These are phyloP conservation scores for Hypercompe scribonia DNA, from an alignment of 2,888 invertebrate species.

Conservation along the genomic window DNA sequence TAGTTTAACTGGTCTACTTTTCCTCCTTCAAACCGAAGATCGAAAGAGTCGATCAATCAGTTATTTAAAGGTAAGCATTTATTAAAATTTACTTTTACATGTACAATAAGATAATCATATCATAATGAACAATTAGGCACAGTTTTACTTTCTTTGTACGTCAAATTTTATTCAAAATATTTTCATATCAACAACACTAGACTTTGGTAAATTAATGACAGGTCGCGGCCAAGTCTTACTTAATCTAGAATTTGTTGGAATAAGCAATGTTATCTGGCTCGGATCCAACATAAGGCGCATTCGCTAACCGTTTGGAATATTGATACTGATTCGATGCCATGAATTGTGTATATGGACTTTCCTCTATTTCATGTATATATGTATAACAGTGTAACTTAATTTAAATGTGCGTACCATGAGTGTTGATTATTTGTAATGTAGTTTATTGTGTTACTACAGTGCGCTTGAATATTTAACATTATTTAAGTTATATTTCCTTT, in stretches of 20 bases:
- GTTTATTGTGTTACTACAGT: not conserved
- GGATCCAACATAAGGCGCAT: slow-evolving; percentile 57
- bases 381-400: slow-evolving; percentile 56
- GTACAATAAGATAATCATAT: no score
- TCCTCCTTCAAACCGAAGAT: no score
- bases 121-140: not conserved
- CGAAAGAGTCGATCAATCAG: slow-evolving; percentile 17
- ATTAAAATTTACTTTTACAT: not conserved
- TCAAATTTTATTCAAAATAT: not conserved
- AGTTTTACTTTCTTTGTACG: not conserved
- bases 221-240: slow-evolving; percentile 43
- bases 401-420: not conserved
- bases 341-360: slow-evolving; percentile 28
- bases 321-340: slow-evolving; percentile 55
- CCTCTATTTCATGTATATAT: slow-evolving; percentile 52
- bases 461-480: no score
- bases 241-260: slow-evolving; percentile 18
- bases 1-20: no score
- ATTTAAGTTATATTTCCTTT: no score
- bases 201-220: slow-evolving; percentile 42
- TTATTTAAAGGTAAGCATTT: not conserved
- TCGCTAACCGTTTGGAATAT: slow-evolving; percentile 58
- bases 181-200: not conserved
- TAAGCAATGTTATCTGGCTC: slow-evolving; percentile 65
- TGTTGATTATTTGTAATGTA: not conserved